Percentiles rank a stretch among this genome's conserved stretches.
These are phyloP conservation scores for Catharus minimus DNA, from an alignment of 2,113 vertebrate species.

Conservation along the genomic window DNA sequence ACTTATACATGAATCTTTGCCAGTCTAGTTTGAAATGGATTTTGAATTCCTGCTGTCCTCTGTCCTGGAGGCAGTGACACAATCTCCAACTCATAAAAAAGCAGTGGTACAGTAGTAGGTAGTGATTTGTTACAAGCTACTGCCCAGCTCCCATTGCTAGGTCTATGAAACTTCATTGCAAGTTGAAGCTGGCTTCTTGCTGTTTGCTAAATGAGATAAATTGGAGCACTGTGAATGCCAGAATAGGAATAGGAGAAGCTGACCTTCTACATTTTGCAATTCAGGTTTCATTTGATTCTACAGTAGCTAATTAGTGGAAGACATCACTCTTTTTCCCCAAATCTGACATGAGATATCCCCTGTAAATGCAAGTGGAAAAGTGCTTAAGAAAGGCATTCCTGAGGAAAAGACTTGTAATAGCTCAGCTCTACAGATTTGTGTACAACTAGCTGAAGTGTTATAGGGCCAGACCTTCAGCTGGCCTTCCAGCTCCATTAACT, in stretches of 20 bases:
- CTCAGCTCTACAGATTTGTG: neutral
- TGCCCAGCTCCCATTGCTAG: neutral
- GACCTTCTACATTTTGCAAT: neutral
- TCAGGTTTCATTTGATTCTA: neutral
- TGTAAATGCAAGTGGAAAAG: neutral
- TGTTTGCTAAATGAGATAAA: neutral
- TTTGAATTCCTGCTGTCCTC: neutral
- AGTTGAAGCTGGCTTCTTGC: neutral
- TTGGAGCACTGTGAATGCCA: neutral
- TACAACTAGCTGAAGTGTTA: neutral
- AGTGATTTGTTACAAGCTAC: neutral
- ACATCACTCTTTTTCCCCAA: neutral
- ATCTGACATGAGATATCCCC: fast-evolving
- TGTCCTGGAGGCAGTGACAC: neutral
- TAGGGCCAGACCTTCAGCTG: neutral
- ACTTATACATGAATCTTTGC: neutral
- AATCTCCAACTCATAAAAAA: neutral
- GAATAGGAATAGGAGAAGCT: neutral
- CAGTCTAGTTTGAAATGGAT: neutral
- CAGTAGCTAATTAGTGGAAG: neutral
- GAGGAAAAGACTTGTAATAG: neutral
- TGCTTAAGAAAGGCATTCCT: neutral
- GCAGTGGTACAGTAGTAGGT: neutral
- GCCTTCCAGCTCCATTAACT: conserved; percentile 30
- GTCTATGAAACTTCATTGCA: neutral